A percentile compares a stretch with the other conserved stretches of the same genome.
Conservation (phyloP, 2,113 vertebrate genomes). For the Phainopepla nitens region DNA sequence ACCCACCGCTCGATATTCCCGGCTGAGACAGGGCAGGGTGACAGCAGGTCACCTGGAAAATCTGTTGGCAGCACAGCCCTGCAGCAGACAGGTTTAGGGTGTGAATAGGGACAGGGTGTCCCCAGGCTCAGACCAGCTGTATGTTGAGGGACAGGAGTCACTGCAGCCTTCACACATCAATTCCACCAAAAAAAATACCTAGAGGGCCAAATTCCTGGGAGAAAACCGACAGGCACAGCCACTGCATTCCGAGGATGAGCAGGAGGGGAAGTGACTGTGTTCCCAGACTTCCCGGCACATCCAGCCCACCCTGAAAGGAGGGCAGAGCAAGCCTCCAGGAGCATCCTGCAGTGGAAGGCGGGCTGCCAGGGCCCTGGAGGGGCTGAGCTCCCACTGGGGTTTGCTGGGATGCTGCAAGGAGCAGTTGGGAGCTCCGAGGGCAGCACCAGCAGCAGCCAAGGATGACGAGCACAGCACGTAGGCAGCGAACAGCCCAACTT, state of each 20-base stretch:
- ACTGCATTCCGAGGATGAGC: not conserved
- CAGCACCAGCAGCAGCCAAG: not conserved
- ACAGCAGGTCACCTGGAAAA: not conserved
- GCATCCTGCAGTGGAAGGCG: not conserved
- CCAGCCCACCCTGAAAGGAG: not conserved
- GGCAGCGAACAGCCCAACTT: not conserved
- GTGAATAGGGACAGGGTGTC: not conserved
- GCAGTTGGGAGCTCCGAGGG: not conserved
- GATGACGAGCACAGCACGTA: not conserved
- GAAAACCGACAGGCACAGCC: not conserved
- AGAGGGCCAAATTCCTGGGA: not conserved
- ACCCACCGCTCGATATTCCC: accelerated
- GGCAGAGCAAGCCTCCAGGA: not conserved
- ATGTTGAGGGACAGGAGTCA: not conserved
- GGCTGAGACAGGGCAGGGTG: not conserved
- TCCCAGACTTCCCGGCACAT: not conserved
- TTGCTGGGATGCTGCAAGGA: not conserved
- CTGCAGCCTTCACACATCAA: not conserved
- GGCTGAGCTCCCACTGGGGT: accelerated
- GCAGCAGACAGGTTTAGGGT: not conserved
- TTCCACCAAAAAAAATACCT: not conserved
- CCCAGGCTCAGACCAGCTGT: not conserved
- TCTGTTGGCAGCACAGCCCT: not conserved
- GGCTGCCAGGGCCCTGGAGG: not conserved
- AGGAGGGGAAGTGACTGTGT: accelerated